Evolutionary conservation across 2,113 vertebrate species (phyloP).

Genomic region (Bufo gargarizans): DNA sequence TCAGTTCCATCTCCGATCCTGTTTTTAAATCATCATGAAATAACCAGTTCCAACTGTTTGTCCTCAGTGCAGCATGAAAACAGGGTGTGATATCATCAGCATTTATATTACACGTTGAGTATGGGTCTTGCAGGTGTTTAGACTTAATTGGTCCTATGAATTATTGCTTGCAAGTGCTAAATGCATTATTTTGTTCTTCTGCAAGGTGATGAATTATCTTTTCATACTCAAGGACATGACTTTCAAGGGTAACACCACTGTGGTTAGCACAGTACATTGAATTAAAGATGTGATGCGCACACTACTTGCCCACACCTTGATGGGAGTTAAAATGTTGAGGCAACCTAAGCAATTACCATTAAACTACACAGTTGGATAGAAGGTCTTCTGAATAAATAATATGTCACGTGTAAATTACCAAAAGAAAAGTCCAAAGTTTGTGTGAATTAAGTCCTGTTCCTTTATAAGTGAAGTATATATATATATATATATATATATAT

Average conservation of each 20-base stretch:
- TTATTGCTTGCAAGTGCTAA: neutral
- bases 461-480: neutral
- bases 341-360: neutral
- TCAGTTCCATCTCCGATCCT: neutral
- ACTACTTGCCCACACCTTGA: slow-evolving; percentile 7
- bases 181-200: neutral
- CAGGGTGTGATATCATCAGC: neutral
- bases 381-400: slow-evolving; percentile 4
- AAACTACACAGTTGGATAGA: slow-evolving; percentile 2
- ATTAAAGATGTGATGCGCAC: neutral
- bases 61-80: neutral
- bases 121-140: neutral
- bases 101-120: neutral
- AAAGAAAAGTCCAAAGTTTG: neutral
- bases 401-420: neutral
- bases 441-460: neutral
- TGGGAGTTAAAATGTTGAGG: neutral
- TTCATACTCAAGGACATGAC: slow-evolving; percentile 10
- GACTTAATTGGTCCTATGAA: neutral
- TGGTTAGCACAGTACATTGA: neutral
- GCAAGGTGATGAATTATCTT: slow-evolving; percentile 20
- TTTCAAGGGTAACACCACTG: neutral
- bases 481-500: too few relatives aligned
- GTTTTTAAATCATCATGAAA: neutral
- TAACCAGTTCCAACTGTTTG: neutral